phyloP scores from a whole-genome alignment of 64 coral and sea anemone genomes.

The Dendrophyllia cribrosa region DNA sequence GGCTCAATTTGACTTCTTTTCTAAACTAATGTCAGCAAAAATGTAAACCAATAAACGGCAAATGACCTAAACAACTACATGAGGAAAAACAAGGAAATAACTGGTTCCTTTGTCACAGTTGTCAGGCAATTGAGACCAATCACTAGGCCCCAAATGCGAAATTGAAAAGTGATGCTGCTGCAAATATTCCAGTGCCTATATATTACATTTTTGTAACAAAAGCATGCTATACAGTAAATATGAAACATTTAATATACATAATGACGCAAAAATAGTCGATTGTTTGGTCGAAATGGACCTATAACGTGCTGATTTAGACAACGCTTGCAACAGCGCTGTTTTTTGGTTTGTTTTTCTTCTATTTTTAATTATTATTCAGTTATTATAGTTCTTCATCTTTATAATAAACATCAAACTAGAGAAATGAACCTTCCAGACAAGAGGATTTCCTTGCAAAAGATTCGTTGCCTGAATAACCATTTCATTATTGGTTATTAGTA shows the following conservation, averaged over 20 bases:
- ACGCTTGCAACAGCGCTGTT: not conserved
- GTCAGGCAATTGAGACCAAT: not conserved
- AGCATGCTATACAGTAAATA: not conserved
- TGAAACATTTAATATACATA: constrained; percentile 27
- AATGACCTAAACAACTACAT: not conserved
- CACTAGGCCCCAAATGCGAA: too few species aligned
- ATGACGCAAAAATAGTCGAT: constrained; percentile 27
- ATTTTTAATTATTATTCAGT: not conserved
- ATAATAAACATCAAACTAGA: not conserved
- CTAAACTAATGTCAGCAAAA: too few species aligned
- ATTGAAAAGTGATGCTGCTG: too few species aligned
- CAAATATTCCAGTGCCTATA: not conserved
- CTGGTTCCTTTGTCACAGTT: not conserved
- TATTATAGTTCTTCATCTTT: not conserved
- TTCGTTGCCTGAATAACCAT: not conserved
- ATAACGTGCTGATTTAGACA: constrained; percentile 12
- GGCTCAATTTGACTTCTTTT: too few species aligned
- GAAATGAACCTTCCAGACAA: constrained; percentile 45
- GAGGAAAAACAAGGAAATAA: not conserved
- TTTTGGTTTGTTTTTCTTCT: not conserved
- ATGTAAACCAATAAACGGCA: not conserved
- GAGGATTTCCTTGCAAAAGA: not conserved
- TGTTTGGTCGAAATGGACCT: constrained; percentile 16
- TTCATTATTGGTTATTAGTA: not conserved
- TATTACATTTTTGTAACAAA: constrained; percentile 13